A percentile compares a stretch with the other conserved stretches of the same genome.
These are phyloP conservation scores for Eucera pruinosa DNA, from an alignment of 2,888 invertebrate species.

Conservation along the genomic window DNA sequence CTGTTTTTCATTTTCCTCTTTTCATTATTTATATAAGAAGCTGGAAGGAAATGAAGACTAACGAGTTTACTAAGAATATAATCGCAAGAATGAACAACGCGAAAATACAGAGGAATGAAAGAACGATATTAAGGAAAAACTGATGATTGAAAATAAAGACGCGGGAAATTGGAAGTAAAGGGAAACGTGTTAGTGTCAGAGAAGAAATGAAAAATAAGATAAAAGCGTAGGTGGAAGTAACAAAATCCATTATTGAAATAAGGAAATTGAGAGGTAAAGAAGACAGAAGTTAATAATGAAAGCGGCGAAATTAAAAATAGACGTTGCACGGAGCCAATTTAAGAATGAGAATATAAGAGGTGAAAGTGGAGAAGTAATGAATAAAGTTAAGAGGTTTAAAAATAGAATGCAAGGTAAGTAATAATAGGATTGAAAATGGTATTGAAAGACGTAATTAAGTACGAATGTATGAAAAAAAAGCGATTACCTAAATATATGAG, in stretches of 20 bases:
- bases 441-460: not conserved
- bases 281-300: not conserved
- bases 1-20: too few species aligned
- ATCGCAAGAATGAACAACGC: too few species aligned
- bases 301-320: not conserved
- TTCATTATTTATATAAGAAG: too few species aligned
- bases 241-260: not conserved
- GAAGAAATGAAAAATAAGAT: not conserved
- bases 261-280: not conserved
- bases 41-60: too few species aligned
- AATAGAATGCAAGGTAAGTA: not conserved
- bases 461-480: too few species aligned
- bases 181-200: not conserved
- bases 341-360: not conserved
- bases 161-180: not conserved
- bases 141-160: too few species aligned
- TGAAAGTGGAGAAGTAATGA: not conserved
- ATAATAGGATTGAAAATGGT: not conserved
- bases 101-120: too few species aligned
- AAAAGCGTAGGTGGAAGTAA: not conserved
- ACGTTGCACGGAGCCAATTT: not conserved
- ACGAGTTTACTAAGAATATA: too few species aligned
- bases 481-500: not conserved
- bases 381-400: slow-evolving; percentile 2
- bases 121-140: too few species aligned